These are phyloP conservation scores for Phataginus tricuspis DNA, from an alignment of 2,797 vertebrate genomes.

Conservation along the genomic window DNA sequence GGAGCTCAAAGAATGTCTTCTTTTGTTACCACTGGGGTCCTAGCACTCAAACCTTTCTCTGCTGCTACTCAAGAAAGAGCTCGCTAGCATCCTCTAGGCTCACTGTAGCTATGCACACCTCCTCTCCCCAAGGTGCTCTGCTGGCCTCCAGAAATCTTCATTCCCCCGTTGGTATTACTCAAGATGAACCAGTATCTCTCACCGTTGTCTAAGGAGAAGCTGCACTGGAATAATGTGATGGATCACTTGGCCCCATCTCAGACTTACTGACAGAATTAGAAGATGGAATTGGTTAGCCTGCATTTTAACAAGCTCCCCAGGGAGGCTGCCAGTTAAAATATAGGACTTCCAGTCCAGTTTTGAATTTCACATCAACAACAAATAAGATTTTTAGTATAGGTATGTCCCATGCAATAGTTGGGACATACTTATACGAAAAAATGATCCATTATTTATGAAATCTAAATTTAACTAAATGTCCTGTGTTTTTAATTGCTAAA, in stretches of 20 bases:
- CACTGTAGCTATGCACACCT: neutral
- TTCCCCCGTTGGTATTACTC: neutral
- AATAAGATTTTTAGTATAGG: neutral
- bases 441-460: neutral
- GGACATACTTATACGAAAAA: neutral
- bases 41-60: neutral
- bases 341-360: neutral
- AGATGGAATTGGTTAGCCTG: neutral
- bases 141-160: neutral
- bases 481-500: slow-evolving; percentile 39
- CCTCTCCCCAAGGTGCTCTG: neutral
- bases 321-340: neutral
- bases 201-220: neutral
- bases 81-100: neutral
- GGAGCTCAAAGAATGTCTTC: neutral
- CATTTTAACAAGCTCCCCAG: neutral
- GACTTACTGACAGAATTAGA: neutral
- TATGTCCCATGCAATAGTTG: neutral
- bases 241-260: neutral
- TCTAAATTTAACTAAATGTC: neutral
- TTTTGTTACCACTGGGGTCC: neutral
- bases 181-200: neutral
- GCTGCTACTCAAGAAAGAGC: neutral
- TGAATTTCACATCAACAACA: slow-evolving; percentile 5
- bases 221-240: neutral